A percentile compares a stretch with the other conserved stretches of the same genome.
Conservation (phyloP, 1,140 invertebrate genomes). For the Bombus affinis region DNA sequence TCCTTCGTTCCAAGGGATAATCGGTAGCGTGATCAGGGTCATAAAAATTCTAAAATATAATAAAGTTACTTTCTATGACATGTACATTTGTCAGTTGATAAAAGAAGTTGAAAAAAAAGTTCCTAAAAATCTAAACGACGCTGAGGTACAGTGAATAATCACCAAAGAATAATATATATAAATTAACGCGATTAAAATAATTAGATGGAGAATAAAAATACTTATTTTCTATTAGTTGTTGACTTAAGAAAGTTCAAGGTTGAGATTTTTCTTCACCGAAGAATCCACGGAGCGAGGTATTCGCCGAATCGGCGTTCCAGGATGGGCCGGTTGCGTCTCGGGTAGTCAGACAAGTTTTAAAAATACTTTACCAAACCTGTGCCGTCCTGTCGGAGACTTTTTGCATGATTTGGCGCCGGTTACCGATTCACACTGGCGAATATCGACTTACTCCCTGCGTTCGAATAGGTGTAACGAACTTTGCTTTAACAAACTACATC, state of each 20-base stretch:
- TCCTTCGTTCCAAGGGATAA: not conserved
- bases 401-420: conserved; percentile 69
- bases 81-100: no score
- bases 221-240: not conserved
- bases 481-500: not conserved
- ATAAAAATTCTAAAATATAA: no score
- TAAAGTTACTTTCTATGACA: no score
- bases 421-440: conserved; percentile 42
- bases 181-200: not conserved
- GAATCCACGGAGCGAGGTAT: not conserved
- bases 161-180: not conserved
- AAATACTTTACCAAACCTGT: conserved; percentile 66
- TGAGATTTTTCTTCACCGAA: conserved; percentile 18
- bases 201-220: not conserved
- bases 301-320: conserved; percentile 36
- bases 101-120: no score
- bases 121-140: no score
- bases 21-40: not conserved
- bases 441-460: conserved; percentile 27
- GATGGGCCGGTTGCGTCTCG: conserved; percentile 26
- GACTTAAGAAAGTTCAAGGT: not conserved
- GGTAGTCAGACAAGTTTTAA: conserved; percentile 68
- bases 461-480: conserved; percentile 35
- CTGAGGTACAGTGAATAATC: no score
- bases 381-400: conserved; percentile 54